A percentile compares a stretch with the other conserved stretches of the same genome.
These are phyloP conservation scores for Nasonia longicornis DNA, from an alignment of 1,140 invertebrate genomes.

Conservation along the genomic window DNA sequence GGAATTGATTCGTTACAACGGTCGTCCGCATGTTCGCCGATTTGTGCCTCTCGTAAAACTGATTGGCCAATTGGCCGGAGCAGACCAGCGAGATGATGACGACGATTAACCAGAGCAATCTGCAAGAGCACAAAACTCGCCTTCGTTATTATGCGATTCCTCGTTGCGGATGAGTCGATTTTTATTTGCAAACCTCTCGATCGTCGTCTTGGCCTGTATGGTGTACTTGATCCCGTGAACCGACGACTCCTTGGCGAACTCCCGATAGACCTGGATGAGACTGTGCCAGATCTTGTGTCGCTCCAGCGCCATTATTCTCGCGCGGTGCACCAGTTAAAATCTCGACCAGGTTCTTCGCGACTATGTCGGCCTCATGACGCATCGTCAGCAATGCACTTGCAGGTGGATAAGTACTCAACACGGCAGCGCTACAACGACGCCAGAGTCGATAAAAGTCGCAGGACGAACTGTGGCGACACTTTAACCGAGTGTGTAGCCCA, in stretches of 20 bases:
- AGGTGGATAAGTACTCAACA: too few relatives aligned
- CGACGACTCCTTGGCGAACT: conserved; percentile 52
- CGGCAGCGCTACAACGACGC: too few relatives aligned
- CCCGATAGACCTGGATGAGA: conserved; percentile 46
- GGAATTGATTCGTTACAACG: conserved; percentile 50
- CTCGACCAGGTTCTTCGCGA: neutral
- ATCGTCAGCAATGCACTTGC: too few relatives aligned
- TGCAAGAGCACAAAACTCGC: conserved; percentile 11
- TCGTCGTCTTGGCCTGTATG: conserved; percentile 45
- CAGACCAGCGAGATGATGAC: conserved; percentile 48
- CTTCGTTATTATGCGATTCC: neutral
- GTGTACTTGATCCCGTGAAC: conserved; percentile 55
- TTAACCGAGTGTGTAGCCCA: neutral
- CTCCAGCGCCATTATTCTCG: neutral
- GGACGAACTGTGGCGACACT: too few relatives aligned
- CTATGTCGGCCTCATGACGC: neutral
- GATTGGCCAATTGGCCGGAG: conserved; percentile 47
- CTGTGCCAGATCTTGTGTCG: conserved; percentile 26
- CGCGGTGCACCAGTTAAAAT: neutral
- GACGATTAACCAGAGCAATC: conserved; percentile 51
- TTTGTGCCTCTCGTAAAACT: conserved; percentile 54
- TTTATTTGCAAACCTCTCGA: conserved; percentile 43
- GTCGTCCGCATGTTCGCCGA: conserved; percentile 52
- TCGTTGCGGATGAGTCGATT: neutral
- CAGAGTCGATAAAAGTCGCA: too few relatives aligned